Evolutionary conservation across 1,140 invertebrate species (phyloP).

Genomic region (Bombus haemorrhoidalis): DNA sequence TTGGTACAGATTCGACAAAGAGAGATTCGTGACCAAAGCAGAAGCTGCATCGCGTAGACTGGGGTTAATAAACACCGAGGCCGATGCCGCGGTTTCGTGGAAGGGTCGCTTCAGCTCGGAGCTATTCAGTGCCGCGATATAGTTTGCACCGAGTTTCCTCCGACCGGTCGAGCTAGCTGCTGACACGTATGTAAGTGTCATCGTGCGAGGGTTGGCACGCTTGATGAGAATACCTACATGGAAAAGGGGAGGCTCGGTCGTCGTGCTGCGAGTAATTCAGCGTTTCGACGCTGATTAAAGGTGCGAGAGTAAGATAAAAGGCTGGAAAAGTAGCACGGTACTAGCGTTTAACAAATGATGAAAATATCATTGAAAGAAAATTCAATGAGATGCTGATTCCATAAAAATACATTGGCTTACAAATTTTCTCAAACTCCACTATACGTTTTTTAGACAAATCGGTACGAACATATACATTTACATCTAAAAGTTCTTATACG

Average conservation of each 20-base stretch:
- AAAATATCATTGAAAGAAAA: too few species aligned
- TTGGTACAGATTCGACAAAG: slow-evolving; percentile 5
- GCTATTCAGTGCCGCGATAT: slow-evolving; percentile 67
- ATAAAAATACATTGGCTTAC: too few species aligned
- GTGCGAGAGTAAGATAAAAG: background rate
- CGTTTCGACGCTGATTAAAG: slow-evolving; percentile 17
- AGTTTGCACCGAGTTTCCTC: slow-evolving; percentile 64
- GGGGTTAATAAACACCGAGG: slow-evolving; percentile 65
- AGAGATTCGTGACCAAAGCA: slow-evolving; percentile 18
- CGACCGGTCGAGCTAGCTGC: slow-evolving; percentile 49
- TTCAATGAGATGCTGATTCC: too few species aligned
- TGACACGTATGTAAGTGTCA: slow-evolving; percentile 69
- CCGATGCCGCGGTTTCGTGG: slow-evolving; percentile 19
- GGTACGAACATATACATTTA: background rate
- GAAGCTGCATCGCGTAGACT: slow-evolving; percentile 16
- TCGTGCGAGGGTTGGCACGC: slow-evolving; percentile 45
- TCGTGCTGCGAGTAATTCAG: background rate
- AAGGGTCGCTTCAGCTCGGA: slow-evolving; percentile 54
- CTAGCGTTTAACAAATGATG: too few species aligned
- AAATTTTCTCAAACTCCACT: too few species aligned
- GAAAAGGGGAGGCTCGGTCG: slow-evolving; percentile 6
- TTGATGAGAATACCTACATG: background rate
- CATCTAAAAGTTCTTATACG: too few species aligned
- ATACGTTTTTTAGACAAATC: too few species aligned
- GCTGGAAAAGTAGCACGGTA: background rate